Percentiles rank a stretch among this genome's conserved stretches.
phyloP scores from a whole-genome alignment of 2,888 invertebrate genomes.

The Pseudeuparius sepicola region DNA sequence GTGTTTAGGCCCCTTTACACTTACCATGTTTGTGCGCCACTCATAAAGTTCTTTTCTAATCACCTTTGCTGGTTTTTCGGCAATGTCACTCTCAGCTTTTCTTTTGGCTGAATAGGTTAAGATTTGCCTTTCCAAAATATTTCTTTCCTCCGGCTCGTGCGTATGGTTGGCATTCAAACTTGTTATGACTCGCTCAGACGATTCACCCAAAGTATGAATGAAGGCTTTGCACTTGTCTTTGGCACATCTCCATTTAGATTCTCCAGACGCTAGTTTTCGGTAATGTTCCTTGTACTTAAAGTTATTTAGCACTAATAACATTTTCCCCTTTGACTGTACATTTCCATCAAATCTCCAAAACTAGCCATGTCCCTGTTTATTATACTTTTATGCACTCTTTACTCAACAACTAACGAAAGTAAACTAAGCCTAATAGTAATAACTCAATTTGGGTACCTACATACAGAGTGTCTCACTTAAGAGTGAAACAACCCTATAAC shows the following conservation, averaged over 20 bases:
- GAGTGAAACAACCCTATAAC: too few species aligned
- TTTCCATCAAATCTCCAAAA: constrained; percentile 6
- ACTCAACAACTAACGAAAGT: constrained; percentile 2
- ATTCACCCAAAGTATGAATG: constrained; percentile 1
- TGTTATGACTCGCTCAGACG: constrained; percentile 1
- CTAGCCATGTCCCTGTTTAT: constrained; percentile 5
- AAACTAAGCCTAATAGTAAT: constrained; percentile 1
- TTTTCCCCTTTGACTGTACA: constrained; percentile 8
- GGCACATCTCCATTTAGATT: constrained; percentile 1
- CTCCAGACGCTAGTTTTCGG: constrained; percentile 3
- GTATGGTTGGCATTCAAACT: constrained; percentile 1
- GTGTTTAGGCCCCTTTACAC: too few species aligned
- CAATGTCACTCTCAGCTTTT: constrained; percentile 2
- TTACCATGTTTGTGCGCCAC: constrained; percentile 3
- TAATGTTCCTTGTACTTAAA: constrained; percentile 4
- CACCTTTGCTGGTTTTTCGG: constrained; percentile 3
- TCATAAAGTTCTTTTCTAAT: constrained; percentile 6
- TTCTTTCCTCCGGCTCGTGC: constrained; percentile 5
- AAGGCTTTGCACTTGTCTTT: constrained; percentile 5
- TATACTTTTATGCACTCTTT: constrained; percentile 6
- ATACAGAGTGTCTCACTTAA: too few species aligned
- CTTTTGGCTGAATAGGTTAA: constrained; percentile 1
- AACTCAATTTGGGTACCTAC: constrained; percentile 5
- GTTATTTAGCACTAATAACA: constrained; percentile 3
- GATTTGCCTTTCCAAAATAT: constrained; percentile 4